Evolutionary conservation across 2,888 invertebrate genomes (phyloP).

Genomic region (Harpalus rufipes): DNA sequence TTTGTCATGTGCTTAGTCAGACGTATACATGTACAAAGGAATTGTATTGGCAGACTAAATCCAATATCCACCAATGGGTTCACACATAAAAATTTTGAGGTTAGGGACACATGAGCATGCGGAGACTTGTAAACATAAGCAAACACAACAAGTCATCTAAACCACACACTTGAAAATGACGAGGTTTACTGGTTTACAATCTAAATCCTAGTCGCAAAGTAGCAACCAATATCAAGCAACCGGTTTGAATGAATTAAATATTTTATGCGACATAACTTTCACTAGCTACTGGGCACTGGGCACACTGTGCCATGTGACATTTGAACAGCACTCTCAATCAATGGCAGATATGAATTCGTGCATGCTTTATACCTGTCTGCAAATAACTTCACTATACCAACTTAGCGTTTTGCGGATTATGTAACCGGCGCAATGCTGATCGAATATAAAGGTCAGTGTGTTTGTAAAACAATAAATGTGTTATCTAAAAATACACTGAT

Average conservation of each 20-base stretch:
- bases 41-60: constrained; percentile 43
- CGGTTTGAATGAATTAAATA: constrained; percentile 54
- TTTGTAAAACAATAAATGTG: constrained; percentile 55
- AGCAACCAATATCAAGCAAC: constrained; percentile 38
- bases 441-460: constrained; percentile 57
- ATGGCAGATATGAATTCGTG: constrained; percentile 26
- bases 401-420: constrained; percentile 18
- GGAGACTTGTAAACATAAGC: constrained; percentile 33
- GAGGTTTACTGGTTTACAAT: constrained; percentile 14
- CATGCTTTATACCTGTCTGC: constrained; percentile 15
- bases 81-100: constrained; percentile 30
- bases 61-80: constrained; percentile 39
- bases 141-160: background rate
- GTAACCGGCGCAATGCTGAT: constrained; percentile 43
- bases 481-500: constrained; percentile 41
- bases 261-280: constrained; percentile 50
- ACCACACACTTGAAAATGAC: constrained; percentile 19
- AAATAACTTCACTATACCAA: constrained; percentile 15
- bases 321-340: constrained; percentile 14
- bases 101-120: constrained; percentile 16
- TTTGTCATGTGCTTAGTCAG: constrained; percentile 43
- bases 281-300: constrained; percentile 3
- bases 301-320: constrained; percentile 12
- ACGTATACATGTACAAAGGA: constrained; percentile 42
- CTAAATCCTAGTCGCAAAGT: constrained; percentile 7